A percentile compares a stretch with the other conserved stretches of the same genome.
Conservation (phyloP, 2,797 vertebrate species). For the Siniperca scherzeri region DNA sequence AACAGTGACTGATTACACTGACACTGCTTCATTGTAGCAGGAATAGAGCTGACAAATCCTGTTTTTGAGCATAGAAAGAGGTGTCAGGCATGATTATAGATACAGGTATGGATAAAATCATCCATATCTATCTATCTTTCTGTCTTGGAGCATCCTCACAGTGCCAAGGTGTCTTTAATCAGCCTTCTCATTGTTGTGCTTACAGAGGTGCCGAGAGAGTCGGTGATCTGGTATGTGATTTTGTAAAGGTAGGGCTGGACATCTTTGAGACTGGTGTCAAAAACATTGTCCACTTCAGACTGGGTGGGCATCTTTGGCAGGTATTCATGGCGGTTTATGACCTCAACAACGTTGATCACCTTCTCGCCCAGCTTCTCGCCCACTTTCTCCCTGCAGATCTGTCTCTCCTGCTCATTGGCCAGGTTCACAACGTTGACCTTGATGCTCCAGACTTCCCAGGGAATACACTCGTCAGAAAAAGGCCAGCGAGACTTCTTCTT, state of each 20-base stretch:
- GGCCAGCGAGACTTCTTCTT: constrained; percentile 99
- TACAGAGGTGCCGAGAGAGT: constrained; percentile 94
- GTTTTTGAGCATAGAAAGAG: constrained; percentile 14
- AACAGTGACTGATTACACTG: background rate
- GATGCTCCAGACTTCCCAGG: constrained; percentile 98
- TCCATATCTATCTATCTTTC: background rate
- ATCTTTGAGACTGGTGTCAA: constrained; percentile 96
- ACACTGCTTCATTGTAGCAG: constrained; percentile 1
- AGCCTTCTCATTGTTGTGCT: constrained; percentile 98
- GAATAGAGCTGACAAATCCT: constrained; percentile 12
- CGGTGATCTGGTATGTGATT: constrained; percentile 97
- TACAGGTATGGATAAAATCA: constrained; percentile 4
- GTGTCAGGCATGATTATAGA: constrained; percentile 20
- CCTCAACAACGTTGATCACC: constrained; percentile 97
- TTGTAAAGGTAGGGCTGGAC: constrained; percentile 99
- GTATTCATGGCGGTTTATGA: constrained; percentile 98
- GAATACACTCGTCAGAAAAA: constrained; percentile 97
- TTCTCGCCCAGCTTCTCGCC: constrained; percentile 98
- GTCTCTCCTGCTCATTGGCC: constrained; percentile 97
- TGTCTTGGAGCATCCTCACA: constrained; percentile 82
- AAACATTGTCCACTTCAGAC: constrained; percentile 98
- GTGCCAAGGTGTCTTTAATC: constrained; percentile 97
- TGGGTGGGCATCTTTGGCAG: constrained; percentile 99
- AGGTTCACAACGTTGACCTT: constrained; percentile 98
- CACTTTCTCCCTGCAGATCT: constrained; percentile 98